phyloP scores from a whole-genome alignment of 2,113 vertebrate species.

The Odocoileus hemionus region DNA sequence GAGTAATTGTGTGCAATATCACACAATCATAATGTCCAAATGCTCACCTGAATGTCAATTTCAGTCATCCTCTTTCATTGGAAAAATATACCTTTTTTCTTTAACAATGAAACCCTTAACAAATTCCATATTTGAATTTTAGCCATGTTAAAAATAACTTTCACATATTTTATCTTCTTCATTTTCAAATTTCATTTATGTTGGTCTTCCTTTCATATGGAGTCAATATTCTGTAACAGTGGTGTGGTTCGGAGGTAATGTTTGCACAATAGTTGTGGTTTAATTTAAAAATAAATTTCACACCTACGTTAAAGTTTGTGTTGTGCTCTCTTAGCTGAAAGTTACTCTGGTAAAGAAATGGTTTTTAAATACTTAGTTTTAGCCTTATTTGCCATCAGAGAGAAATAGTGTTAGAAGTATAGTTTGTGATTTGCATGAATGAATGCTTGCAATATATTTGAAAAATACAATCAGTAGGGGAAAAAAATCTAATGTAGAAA shows the following conservation, averaged over 20 bases:
- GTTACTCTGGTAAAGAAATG: neutral
- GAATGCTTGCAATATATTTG: neutral
- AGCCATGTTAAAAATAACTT: slow-evolving; percentile 26
- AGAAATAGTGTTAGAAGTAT: neutral
- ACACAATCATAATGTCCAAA: neutral
- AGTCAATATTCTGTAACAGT: neutral
- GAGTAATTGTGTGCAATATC: neutral
- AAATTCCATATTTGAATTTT: slow-evolving; percentile 36
- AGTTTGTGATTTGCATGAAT: neutral
- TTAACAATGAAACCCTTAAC: neutral
- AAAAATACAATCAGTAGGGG: neutral
- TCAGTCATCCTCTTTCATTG: neutral
- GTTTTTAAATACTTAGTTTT: neutral
- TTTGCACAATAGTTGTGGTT: slow-evolving; percentile 41
- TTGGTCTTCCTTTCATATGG: slow-evolving; percentile 18
- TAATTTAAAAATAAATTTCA: slow-evolving; percentile 43
- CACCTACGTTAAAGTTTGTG: neutral
- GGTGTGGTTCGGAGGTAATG: neutral
- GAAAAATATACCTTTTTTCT: slow-evolving; percentile 4
- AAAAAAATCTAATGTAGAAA: neutral
- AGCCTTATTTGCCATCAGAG: neutral
- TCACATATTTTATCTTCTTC: slow-evolving; percentile 18
- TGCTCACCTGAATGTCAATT: neutral
- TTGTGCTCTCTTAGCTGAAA: neutral
- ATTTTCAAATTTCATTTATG: slow-evolving; percentile 44